These are phyloP conservation scores for Athetis lepigone DNA, from an alignment of 2,888 invertebrate genomes.

Conservation along the genomic window DNA sequence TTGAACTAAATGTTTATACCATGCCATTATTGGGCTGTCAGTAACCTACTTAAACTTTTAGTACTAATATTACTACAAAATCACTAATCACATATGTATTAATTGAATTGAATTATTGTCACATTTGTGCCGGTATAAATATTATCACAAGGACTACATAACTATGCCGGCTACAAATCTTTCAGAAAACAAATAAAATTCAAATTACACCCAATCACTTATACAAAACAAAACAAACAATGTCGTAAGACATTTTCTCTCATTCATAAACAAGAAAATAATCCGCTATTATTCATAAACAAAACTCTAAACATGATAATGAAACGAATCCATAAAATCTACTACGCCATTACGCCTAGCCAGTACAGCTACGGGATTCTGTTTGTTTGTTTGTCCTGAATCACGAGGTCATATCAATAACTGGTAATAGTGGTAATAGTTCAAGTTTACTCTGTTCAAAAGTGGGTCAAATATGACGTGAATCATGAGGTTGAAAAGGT, in stretches of 20 bases:
- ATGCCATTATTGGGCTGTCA: background rate
- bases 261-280: slow-evolving; percentile 11
- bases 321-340: slow-evolving; percentile 31
- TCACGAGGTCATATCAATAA: slow-evolving; percentile 51
- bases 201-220: slow-evolving; percentile 9
- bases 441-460: slow-evolving; percentile 49
- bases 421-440: slow-evolving; percentile 28
- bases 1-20: slow-evolving; percentile 21
- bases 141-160: no score
- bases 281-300: slow-evolving; percentile 36
- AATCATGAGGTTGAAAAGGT: slow-evolving; percentile 7
- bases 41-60: no score
- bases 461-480: slow-evolving; percentile 36
- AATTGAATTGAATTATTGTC: no score
- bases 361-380: slow-evolving; percentile 11
- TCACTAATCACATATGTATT: no score
- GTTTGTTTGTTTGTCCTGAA: slow-evolving; percentile 55
- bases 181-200: background rate
- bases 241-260: slow-evolving; percentile 5
- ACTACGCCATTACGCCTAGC: slow-evolving; percentile 15
- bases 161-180: background rate
- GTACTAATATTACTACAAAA: no score
- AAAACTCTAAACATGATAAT: slow-evolving; percentile 51
- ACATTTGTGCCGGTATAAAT: no score
- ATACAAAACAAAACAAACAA: slow-evolving; percentile 10